Evolutionary conservation across 2,888 invertebrate species (phyloP).

Genomic region (Oscheius myriophilus): DNA sequence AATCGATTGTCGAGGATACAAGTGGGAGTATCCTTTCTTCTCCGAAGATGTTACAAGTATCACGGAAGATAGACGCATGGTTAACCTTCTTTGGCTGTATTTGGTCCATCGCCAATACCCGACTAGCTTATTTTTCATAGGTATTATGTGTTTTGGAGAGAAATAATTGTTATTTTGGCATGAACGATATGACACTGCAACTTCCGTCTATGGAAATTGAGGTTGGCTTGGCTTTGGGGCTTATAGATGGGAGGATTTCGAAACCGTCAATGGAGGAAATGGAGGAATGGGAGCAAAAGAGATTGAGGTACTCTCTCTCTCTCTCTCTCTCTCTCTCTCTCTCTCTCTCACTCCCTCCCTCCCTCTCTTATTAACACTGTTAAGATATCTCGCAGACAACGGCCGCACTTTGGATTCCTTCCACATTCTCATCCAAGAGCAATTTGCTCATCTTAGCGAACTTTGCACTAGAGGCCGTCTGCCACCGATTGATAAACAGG

Average conservation of each 20-base stretch:
- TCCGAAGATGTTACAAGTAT: not conserved
- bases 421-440: constrained; percentile 4
- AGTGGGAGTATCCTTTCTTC: constrained; percentile 17
- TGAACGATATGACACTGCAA: constrained; percentile 3
- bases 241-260: not conserved
- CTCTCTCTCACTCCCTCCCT: too few species aligned
- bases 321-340: too few species aligned
- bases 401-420: not conserved
- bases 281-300: not conserved
- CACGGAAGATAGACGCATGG: constrained; percentile 1
- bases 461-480: constrained; percentile 5
- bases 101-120: constrained; percentile 7
- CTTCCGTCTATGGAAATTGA: not conserved
- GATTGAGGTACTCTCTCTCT: too few species aligned
- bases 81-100: constrained; percentile 14
- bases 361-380: too few species aligned
- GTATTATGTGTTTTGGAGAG: not conserved
- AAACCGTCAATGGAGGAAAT: constrained; percentile 2
- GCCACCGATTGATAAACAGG: not conserved
- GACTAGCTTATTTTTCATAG: constrained; percentile 3
- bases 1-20: constrained; percentile 11
- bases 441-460: constrained; percentile 6
- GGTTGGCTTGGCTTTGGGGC: constrained; percentile 1
- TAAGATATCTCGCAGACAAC: not conserved
- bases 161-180: not conserved